Base-by-base conservation (phyloP, 2,113 vertebrate genomes). In the Paracanthobrama guichenoti region DNA sequence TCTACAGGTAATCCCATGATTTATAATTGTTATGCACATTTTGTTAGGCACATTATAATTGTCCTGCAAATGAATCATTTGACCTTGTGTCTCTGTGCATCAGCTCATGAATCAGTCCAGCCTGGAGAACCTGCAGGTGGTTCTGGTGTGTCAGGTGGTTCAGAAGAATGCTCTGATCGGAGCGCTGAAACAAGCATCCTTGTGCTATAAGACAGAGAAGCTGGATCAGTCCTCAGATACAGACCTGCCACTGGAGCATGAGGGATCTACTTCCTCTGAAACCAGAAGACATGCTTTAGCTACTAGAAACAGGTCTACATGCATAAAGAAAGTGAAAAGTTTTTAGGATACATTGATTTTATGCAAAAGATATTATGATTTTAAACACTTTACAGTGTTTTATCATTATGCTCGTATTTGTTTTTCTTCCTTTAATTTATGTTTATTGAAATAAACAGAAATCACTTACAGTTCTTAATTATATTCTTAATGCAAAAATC, bases 101-200 rank as follows among this genome's bases (percentile, higher is more conserved):
- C 83, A 96, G 95, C 93, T 96, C 16, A 85, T 95, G 85, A 87
- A 88, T 64, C 89, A 48, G 4, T 90, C 90, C 44, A 94, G 91
- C 82, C 81, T 94, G 81, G 91, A 93, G 87, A 96, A 95, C 83
- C 89, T 95, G 62, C 93, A 95, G 89, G 90, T 96, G 85, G 83
- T 84, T 26, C 89, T 96, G 66, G 91, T 91, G 67, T 94, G 92
- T 88, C 95, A 96, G 88, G 85, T 93, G 18, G 87, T 87, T 83
- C 95, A 96, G 90, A 96, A 94, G 90, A 96, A 95, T 59, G 90
- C 90, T 48, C 44, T 96, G 86, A 86, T 95, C 84, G 93, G 88
- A 28, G 92, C 93, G 2, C 75, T 94, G 87, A 94, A 95, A 42
- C 91, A 94, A 87, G 87, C 85, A 0, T 89, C 83, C 76, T 88